Conservation (phyloP, 2,797 vertebrate species). For the Hippocampus kuda region DNA sequence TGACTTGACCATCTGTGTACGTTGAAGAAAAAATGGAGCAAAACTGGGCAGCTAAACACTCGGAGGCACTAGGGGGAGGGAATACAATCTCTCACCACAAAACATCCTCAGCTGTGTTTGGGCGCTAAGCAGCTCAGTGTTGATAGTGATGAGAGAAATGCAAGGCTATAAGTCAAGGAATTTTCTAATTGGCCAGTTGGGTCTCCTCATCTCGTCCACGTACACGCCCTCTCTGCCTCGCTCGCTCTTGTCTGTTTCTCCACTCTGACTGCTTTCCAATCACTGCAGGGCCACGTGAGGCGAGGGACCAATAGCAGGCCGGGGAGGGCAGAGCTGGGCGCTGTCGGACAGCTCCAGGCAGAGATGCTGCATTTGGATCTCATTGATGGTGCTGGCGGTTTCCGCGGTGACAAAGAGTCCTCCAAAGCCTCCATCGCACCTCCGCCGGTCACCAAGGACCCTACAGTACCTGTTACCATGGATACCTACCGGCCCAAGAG, state of each 20-base stretch:
- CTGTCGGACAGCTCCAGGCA: constrained; percentile 79
- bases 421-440: constrained; percentile 56
- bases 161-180: constrained; percentile 34
- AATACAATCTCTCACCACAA: background rate
- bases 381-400: constrained; percentile 79
- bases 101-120: constrained; percentile 4
- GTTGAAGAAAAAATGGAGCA: constrained; percentile 5
- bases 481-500: constrained; percentile 87
- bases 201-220: constrained; percentile 44
- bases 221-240: constrained; percentile 7
- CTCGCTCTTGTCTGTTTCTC: constrained; percentile 15
- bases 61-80: background rate
- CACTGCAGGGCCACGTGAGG: constrained; percentile 74
- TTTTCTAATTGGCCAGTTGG: constrained; percentile 53
- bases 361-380: constrained; percentile 93
- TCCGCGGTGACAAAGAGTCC: constrained; percentile 61
- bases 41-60: background rate
- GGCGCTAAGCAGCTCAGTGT: constrained; percentile 29
- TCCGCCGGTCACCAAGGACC: constrained; percentile 48
- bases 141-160: constrained; percentile 36
- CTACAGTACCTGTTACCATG: constrained; percentile 65
- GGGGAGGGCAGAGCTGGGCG: constrained; percentile 71
- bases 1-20: constrained; percentile 1
- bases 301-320: constrained; percentile 69
- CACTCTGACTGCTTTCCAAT: constrained; percentile 40